phyloP scores from a whole-genome alignment of 2,888 invertebrate species.

The Pardosa pseudoannulata region DNA sequence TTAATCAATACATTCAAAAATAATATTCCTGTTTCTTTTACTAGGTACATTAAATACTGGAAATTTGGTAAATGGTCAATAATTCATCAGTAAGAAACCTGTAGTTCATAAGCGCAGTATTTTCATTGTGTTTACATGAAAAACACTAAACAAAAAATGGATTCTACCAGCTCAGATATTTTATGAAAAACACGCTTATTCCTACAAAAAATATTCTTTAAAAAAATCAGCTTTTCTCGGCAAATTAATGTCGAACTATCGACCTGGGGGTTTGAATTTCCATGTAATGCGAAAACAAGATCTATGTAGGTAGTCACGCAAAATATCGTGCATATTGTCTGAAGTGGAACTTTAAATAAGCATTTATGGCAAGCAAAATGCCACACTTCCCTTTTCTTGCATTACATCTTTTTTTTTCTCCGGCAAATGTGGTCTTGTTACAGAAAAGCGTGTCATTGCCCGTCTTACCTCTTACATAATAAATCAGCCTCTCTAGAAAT shows the following conservation, averaged over 20 bases:
- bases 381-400: neutral
- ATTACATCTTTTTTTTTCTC: neutral
- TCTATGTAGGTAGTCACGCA: conserved; percentile 35
- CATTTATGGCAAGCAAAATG: conserved; percentile 43
- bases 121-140: no score
- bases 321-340: conserved; percentile 28
- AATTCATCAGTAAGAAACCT: no score
- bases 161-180: neutral
- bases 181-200: neutral
- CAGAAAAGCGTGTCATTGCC: neutral
- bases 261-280: conserved; percentile 10
- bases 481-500: neutral
- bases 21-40: no score
- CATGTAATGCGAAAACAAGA: conserved; percentile 28
- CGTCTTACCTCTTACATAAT: neutral
- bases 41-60: no score
- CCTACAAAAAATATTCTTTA: neutral
- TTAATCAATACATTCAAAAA: no score
- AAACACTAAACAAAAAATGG: neutral
- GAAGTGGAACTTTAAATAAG: conserved; percentile 33
- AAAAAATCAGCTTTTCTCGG: conserved; percentile 15
- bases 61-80: no score
- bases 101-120: no score
- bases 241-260: conserved; percentile 35
- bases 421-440: neutral